phyloP scores from a whole-genome alignment of 2,888 invertebrate genomes.

The Rhingia rostrata region DNA sequence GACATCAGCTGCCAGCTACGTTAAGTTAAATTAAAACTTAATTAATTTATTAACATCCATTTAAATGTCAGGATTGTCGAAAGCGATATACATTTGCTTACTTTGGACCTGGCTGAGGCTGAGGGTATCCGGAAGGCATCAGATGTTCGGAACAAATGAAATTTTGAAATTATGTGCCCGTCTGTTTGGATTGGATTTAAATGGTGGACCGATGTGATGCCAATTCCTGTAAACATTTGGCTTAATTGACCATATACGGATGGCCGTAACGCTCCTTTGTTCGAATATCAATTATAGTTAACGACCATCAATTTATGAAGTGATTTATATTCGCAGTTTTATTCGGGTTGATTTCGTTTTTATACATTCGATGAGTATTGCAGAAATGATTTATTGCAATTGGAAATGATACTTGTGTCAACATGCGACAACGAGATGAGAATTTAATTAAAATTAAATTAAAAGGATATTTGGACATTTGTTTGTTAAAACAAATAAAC shows the following conservation, averaged over 20 bases:
- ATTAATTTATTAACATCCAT: slow-evolving; percentile 74
- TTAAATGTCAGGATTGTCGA: slow-evolving; percentile 68
- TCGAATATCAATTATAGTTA: slow-evolving; percentile 65
- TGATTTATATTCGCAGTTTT: slow-evolving; percentile 56
- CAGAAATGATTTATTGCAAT: slow-evolving; percentile 11
- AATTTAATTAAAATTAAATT: not conserved
- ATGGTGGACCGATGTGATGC: not conserved
- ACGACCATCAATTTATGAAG: slow-evolving; percentile 56
- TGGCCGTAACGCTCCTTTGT: slow-evolving; percentile 31
- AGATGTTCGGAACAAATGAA: slow-evolving; percentile 64
- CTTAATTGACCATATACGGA: slow-evolving; percentile 56
- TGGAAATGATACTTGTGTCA: not conserved
- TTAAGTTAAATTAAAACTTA: slow-evolving; percentile 72
- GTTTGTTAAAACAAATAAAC: not conserved
- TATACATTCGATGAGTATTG: not conserved
- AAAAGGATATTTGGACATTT: not conserved
- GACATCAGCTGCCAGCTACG: slow-evolving; percentile 71
- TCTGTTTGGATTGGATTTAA: slow-evolving; percentile 29
- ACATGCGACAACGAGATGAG: not conserved
- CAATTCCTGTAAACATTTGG: slow-evolving; percentile 39
- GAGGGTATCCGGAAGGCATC: too few species aligned
- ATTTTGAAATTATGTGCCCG: slow-evolving; percentile 43
- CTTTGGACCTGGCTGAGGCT: slow-evolving; percentile 8
- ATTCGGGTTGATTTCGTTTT: not conserved
- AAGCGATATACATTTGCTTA: slow-evolving; percentile 60